phyloP scores from a whole-genome alignment of 1,140 invertebrate species.

The Lutraria rhynchaena region DNA sequence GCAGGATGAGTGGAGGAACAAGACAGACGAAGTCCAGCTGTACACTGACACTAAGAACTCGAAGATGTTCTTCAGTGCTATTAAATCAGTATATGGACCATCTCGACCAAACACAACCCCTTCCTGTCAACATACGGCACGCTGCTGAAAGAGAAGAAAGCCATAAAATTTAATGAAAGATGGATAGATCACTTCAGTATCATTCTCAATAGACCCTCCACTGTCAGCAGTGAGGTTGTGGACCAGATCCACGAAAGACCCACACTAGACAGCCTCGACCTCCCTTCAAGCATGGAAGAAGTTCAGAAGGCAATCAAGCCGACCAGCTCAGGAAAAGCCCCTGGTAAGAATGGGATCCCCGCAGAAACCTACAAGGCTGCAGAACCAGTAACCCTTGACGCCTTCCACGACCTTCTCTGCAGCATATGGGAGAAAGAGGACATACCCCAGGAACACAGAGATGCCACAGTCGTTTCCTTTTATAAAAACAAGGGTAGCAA shows the following conservation, averaged over 20 bases:
- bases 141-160: constrained; percentile 22
- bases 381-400: not conserved
- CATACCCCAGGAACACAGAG: constrained; percentile 50
- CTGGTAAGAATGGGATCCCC: constrained; percentile 44
- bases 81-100: not conserved
- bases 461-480: constrained; percentile 53
- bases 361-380: constrained; percentile 33
- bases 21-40: not conserved
- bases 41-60: not conserved
- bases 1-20: not conserved
- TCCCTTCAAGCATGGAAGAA: not conserved
- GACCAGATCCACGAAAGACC: not conserved
- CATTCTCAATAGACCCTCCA: not conserved
- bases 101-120: not conserved
- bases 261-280: not conserved
- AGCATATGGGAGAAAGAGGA: constrained; percentile 41
- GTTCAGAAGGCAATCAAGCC: not conserved
- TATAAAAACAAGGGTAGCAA: constrained; percentile 57
- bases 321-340: constrained; percentile 1
- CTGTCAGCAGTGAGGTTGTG: not conserved
- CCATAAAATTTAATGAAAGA: not conserved
- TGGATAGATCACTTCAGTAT: not conserved
- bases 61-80: not conserved
- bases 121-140: constrained; percentile 26
- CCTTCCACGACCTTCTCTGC: constrained; percentile 4